Evolutionary conservation across 2,888 invertebrate species (phyloP).

Genomic region (Seladonia tumulorum): DNA sequence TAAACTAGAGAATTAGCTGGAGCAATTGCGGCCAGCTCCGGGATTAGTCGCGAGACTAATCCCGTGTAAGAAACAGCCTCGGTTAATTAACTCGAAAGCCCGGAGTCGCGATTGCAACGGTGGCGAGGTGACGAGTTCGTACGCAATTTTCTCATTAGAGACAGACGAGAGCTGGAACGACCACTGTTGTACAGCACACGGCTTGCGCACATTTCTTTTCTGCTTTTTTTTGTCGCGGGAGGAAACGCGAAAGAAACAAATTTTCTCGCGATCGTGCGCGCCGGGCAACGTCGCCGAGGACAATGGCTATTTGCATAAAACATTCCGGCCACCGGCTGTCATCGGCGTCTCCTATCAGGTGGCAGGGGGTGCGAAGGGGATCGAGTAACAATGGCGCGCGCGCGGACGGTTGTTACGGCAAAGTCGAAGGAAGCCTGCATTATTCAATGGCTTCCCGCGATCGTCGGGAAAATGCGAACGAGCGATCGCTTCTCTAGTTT

Average conservation of each 20-base stretch:
- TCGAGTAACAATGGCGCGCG: constrained; percentile 70
- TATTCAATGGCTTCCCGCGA: constrained; percentile 53
- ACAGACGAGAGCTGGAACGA: neutral
- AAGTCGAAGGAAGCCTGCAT: constrained; percentile 51
- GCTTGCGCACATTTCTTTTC: constrained; percentile 12
- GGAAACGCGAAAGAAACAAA: constrained; percentile 68
- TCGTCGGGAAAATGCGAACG: constrained; percentile 50
- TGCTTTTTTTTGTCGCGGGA: constrained; percentile 2
- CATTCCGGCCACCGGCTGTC: constrained; percentile 75
- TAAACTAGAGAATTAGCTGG: neutral
- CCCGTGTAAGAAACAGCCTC: constrained; percentile 47
- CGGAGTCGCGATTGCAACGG: constrained; percentile 61
- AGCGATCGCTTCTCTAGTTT: neutral
- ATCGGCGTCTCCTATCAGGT: constrained; percentile 64
- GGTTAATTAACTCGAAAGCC: constrained; percentile 65
- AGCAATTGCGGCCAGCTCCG: constrained; percentile 28
- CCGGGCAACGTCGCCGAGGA: constrained; percentile 74
- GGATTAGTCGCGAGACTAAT: constrained; percentile 10
- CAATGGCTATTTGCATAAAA: constrained; percentile 81
- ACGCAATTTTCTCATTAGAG: constrained; percentile 52
- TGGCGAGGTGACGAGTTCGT: constrained; percentile 21
- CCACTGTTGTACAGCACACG: neutral
- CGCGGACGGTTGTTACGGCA: constrained; percentile 49
- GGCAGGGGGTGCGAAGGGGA: constrained; percentile 55
- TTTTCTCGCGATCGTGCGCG: constrained; percentile 43